These are phyloP conservation scores for Reticulitermes lucifugus DNA, from an alignment of 2,888 invertebrate species.

Conservation along the genomic window DNA sequence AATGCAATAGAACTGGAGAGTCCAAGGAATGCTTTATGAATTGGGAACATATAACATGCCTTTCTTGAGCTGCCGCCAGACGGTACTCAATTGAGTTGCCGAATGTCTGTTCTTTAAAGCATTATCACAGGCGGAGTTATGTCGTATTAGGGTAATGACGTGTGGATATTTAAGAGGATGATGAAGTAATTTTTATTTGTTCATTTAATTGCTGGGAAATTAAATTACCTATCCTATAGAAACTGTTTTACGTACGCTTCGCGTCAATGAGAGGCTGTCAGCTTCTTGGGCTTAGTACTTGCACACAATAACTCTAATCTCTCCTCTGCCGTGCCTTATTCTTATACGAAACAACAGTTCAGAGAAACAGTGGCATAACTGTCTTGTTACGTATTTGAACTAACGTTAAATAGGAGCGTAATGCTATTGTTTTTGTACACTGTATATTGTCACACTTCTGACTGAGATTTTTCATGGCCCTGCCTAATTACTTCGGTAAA, in stretches of 20 bases:
- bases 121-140: neutral
- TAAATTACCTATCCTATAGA: neutral
- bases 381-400: neutral
- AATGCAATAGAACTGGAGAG: too few species aligned
- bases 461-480: neutral
- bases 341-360: neutral
- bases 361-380: neutral
- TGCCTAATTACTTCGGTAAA: too few species aligned
- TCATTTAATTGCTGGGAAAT: neutral
- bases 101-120: neutral
- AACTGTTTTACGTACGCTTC: neutral
- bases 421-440: too few species aligned
- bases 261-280: neutral
- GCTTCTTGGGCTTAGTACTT: neutral
- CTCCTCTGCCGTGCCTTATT: neutral
- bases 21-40: too few species aligned
- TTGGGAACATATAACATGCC: too few species aligned
- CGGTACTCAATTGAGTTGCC: neutral
- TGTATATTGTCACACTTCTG: neutral
- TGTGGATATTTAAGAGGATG: neutral
- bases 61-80: too few species aligned
- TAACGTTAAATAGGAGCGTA: neutral
- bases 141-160: neutral
- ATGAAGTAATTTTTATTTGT: neutral
- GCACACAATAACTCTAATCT: neutral